phyloP scores from a whole-genome alignment of 2,113 vertebrate genomes.

The Pygoscelis adeliae region DNA sequence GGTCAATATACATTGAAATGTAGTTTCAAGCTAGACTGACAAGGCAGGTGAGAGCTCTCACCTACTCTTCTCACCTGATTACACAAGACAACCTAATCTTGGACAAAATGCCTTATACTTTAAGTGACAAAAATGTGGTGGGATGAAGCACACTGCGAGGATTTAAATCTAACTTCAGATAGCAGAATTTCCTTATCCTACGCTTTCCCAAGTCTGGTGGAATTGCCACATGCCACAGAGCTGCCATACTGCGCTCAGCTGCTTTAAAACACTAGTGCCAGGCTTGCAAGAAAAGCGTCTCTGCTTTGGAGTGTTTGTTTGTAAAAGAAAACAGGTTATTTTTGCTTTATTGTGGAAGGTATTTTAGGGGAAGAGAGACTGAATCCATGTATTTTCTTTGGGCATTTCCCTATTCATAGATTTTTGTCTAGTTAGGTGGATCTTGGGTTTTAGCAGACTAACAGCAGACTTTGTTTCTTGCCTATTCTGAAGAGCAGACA shows the following conservation, averaged over 20 bases:
- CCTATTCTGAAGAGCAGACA: not conserved
- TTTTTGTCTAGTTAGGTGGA: slow-evolving; percentile 23
- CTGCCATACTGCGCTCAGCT: not conserved
- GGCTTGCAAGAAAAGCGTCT: not conserved
- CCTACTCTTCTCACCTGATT: not conserved
- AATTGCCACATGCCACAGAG: not conserved
- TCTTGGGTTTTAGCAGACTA: not conserved
- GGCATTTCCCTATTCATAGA: not conserved
- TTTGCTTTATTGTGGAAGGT: not conserved
- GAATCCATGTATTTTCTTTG: slow-evolving; percentile 2
- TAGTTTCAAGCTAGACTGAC: not conserved
- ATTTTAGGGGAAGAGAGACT: not conserved
- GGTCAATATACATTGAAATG: not conserved
- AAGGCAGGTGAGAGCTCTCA: not conserved
- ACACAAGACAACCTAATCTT: not conserved
- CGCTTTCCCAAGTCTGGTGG: not conserved
- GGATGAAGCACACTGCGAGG: not conserved
- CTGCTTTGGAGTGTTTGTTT: not conserved
- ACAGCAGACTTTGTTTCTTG: slow-evolving; percentile 10
- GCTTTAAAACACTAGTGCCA: not conserved
- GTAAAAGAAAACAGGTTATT: not conserved
- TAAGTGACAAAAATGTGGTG: not conserved
- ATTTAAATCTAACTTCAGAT: not conserved
- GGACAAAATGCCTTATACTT: not conserved
- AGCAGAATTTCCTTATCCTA: not conserved